Conservation (phyloP, 2,888 invertebrate genomes). For the Operophtera brumata region DNA sequence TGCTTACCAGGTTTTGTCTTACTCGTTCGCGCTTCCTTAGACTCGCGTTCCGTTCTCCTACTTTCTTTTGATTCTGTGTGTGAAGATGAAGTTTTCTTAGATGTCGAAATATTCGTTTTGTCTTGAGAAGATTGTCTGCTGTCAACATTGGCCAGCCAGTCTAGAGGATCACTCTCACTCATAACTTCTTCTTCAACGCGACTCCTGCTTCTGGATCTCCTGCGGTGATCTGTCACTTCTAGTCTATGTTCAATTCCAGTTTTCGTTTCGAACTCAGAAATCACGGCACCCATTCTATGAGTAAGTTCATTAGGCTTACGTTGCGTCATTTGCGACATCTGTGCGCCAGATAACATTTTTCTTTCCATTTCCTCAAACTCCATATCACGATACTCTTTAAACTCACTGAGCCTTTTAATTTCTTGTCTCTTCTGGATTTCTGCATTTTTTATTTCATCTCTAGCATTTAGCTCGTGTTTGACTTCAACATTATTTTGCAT, state of each 20-base stretch:
- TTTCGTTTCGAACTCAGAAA: conserved; percentile 65
- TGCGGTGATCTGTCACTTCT: conserved; percentile 39
- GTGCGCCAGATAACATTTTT: conserved; percentile 50
- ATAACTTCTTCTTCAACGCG: conserved; percentile 53
- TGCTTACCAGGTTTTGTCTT: conserved; percentile 47
- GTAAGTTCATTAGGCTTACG: conserved; percentile 62
- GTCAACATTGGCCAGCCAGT: conserved; percentile 54
- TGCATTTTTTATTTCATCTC: conserved; percentile 6
- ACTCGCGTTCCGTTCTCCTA: conserved; percentile 42
- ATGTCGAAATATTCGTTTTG: conserved; percentile 25
- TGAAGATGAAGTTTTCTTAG: conserved; percentile 36
- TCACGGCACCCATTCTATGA: conserved; percentile 64
- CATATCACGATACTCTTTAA: conserved; percentile 14
- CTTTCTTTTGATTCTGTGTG: conserved; percentile 39
- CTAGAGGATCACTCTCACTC: conserved; percentile 52
- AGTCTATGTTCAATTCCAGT: conserved; percentile 50
- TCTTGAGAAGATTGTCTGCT: conserved; percentile 39
- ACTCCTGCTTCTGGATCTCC: conserved; percentile 57
- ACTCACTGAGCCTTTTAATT: conserved; percentile 10
- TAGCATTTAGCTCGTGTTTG: conserved; percentile 6
- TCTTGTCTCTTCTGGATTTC: conserved; percentile 12
- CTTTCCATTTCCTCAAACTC: conserved; percentile 29
- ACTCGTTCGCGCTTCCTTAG: conserved; percentile 26
- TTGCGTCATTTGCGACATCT: conserved; percentile 67
- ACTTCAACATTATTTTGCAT: conserved; percentile 9